Base-by-base conservation (phyloP, 1,140 invertebrate species). In the Drosophila ficusphila region DNA sequence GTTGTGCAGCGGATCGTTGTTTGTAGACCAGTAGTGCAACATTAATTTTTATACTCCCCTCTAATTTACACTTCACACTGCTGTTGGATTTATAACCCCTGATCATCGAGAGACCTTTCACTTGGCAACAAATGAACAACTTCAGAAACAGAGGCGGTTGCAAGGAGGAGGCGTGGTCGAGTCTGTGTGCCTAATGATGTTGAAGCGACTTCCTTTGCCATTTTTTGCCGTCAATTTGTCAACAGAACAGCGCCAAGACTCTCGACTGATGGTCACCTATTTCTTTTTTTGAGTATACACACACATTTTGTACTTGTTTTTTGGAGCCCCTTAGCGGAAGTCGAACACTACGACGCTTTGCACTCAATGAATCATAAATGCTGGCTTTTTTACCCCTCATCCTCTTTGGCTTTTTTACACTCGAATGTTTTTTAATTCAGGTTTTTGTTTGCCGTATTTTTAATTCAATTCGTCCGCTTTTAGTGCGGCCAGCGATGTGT, bases 311-410 rank as follows among this genome's bases (percentile, higher is more conserved):
- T 38, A 21, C 36, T 58, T 36, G 38, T 53, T 68, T 2, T 62
- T 60, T 25, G 56, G 27, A 44, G 58, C 31, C 58, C 42, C 33
- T 21, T 19, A 39, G 25, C 79, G 79, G 74, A 82, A 82, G 79
- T 83, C 53, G 62, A 56, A 85, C 60, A 57, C 60, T 67, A 54
- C 56, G 68, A 76, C 73, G 82, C 73, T 81, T 82, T 82, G 78
- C 78, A 82, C 78, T 83, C 78, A 82, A 82, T 81, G 78, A 77
- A 77, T 82, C 73, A 82, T 77, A 73, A 82, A 82, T 81, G 46
- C 41, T 51, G 16, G 27, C 46, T 27, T 39, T 46, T 61, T 61
- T 25, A 11, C 11, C 25, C 18, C 19, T 41, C 21, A 38, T 25
- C 44, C 52, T 34, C 3, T 29, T 25, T 57, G 36, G 23, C 31